Evolutionary conservation across 1,140 invertebrate species (phyloP).

Genomic region (Pararge aegeria): DNA sequence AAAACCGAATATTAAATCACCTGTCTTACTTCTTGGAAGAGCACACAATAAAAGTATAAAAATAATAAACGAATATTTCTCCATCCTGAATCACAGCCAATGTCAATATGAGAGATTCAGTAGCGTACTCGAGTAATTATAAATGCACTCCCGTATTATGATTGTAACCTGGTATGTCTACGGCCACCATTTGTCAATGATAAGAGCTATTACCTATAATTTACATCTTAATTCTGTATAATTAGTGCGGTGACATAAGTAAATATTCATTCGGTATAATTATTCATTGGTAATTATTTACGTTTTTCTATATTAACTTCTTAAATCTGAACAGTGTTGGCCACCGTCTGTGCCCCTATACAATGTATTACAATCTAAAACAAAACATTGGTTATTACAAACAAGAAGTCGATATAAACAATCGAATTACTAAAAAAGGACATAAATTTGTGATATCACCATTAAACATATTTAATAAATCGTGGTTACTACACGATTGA

Average conservation of each 20-base stretch:
- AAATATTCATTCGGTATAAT: too few species aligned
- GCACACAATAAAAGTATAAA: neutral
- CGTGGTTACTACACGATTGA: too few species aligned
- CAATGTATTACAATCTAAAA: too few species aligned
- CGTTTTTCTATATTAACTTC: too few species aligned
- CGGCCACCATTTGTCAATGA: neutral
- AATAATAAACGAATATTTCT: neutral
- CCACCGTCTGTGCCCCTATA: too few species aligned
- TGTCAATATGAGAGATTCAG: neutral
- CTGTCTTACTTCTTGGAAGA: neutral
- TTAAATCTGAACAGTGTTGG: too few species aligned
- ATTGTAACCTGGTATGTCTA: neutral
- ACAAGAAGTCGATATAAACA: too few species aligned
- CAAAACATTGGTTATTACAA: too few species aligned
- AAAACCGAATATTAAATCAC: neutral
- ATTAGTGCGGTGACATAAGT: neutral
- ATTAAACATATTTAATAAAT: too few species aligned
- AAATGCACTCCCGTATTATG: neutral
- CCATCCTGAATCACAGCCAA: neutral
- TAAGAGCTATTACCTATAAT: conserved; percentile 1
- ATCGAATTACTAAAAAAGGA: too few species aligned
- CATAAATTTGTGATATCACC: too few species aligned
- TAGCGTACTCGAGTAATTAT: neutral
- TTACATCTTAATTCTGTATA: neutral
- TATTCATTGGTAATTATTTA: too few species aligned